phyloP scores from a whole-genome alignment of 35 echinoderm and acorn worm species.

The Nesometra sesokonis region DNA sequence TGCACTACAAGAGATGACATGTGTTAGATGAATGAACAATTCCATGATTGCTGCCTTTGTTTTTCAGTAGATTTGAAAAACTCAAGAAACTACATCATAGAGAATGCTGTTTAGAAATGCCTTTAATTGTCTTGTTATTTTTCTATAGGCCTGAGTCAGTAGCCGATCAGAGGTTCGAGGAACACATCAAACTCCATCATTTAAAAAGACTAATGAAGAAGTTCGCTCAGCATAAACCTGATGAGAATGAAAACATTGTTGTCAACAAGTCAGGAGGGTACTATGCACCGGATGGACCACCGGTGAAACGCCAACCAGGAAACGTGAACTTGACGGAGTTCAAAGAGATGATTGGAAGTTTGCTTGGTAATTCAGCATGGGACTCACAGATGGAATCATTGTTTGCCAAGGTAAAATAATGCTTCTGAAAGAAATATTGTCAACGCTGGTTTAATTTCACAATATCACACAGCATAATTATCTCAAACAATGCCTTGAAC shows the following conservation, averaged over 20 bases:
- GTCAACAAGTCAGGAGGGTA: too few species aligned
- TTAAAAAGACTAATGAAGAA: conserved; percentile 72
- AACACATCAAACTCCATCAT: conserved; percentile 91
- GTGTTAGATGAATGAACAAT: too few species aligned
- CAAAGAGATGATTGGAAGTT: conserved; percentile 60
- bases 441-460: not conserved
- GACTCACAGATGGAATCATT: conserved; percentile 74
- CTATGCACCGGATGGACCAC: conserved; percentile 40
- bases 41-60: too few species aligned
- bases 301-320: conserved; percentile 70
- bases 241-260: too few species aligned
- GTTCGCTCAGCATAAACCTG: conserved; percentile 61
- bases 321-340: conserved; percentile 87
- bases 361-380: conserved; percentile 63
- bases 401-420: conserved; percentile 69
- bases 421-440: too few species aligned
- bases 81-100: too few species aligned
- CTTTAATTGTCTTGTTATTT: not conserved
- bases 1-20: too few species aligned
- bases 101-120: not conserved
- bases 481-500: too few species aligned
- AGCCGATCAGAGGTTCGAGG: conserved; percentile 43
- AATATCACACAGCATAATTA: not conserved
- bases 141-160: not conserved
- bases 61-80: too few species aligned